Evolutionary conservation across 2,113 vertebrate species (phyloP).

Genomic region (Vidua chalybeata): DNA sequence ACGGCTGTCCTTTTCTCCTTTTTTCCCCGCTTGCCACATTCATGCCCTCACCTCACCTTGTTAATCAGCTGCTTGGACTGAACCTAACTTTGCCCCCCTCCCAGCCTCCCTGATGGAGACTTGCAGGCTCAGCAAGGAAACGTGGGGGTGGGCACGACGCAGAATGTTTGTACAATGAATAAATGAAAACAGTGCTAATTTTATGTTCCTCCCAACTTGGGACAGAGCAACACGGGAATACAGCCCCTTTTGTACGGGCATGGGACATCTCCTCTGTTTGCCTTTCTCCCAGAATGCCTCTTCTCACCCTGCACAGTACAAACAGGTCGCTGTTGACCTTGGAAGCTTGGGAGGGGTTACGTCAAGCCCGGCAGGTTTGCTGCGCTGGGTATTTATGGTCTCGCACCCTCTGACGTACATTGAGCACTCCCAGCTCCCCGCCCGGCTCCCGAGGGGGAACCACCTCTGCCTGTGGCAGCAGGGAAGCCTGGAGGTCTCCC

Average conservation of each 20-base stretch:
- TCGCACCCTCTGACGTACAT: neutral
- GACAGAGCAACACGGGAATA: slow-evolving; percentile 6
- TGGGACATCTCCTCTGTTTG: slow-evolving; percentile 41
- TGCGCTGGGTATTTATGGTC: neutral
- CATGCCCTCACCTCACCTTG: slow-evolving; percentile 1
- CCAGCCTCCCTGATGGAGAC: neutral
- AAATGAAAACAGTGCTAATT: slow-evolving; percentile 33
- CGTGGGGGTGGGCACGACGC: neutral
- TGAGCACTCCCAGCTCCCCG: fast-evolving
- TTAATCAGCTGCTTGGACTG: slow-evolving; percentile 22
- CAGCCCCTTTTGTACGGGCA: slow-evolving; percentile 11
- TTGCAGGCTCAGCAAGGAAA: slow-evolving; percentile 3
- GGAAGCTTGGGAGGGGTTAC: slow-evolving; percentile 32
- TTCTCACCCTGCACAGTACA: neutral
- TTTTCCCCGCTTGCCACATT: neutral
- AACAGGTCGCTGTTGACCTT: slow-evolving; percentile 57
- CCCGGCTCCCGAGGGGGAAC: fast-evolving
- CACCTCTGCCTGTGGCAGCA: neutral
- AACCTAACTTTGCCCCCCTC: neutral
- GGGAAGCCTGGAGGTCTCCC: neutral
- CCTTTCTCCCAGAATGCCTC: slow-evolving; percentile 59
- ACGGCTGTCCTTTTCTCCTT: neutral
- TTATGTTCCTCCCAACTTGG: neutral
- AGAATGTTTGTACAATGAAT: slow-evolving; percentile 29
- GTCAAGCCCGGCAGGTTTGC: slow-evolving; percentile 6